Percentiles rank a stretch among this genome's conserved stretches.
phyloP scores from a whole-genome alignment of 2,113 vertebrate genomes.

The Alligator sinensis region DNA sequence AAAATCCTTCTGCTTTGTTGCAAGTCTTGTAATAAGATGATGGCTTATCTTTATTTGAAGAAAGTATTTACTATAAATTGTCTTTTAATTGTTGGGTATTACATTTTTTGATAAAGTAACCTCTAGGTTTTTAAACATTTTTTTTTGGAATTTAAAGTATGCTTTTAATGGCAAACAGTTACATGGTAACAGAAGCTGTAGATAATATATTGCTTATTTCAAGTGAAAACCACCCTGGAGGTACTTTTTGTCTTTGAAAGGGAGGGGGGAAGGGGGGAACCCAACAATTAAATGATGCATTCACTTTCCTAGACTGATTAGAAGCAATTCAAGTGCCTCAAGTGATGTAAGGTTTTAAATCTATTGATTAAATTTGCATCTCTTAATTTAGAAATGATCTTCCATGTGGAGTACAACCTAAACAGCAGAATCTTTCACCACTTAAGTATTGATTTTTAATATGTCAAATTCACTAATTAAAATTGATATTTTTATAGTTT shows the following conservation, averaged over 20 bases:
- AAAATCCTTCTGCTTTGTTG: neutral
- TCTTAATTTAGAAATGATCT: constrained; percentile 67
- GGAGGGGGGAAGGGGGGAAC: neutral
- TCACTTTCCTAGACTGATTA: constrained; percentile 64
- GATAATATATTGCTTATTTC: neutral
- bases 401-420: constrained; percentile 44
- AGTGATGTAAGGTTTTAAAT: constrained; percentile 67
- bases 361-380: constrained; percentile 78
- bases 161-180: neutral
- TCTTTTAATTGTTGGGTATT: neutral
- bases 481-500: constrained; percentile 28
- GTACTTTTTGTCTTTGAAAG: constrained; percentile 38
- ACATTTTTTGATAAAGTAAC: neutral
- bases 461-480: constrained; percentile 50
- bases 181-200: neutral
- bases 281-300: constrained; percentile 52
- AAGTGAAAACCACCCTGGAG: constrained; percentile 8
- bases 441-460: constrained; percentile 60
- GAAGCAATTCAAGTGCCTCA: constrained; percentile 55
- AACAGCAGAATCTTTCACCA: constrained; percentile 51
- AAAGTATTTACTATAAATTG: neutral
- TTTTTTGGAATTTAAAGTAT: neutral
- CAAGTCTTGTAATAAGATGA: neutral
- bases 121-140: neutral
- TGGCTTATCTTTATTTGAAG: neutral